A percentile compares a stretch with the other conserved stretches of the same genome.
phyloP scores from a whole-genome alignment of 2,113 vertebrate species.

The Hydrochoerus hydrochaeris region DNA sequence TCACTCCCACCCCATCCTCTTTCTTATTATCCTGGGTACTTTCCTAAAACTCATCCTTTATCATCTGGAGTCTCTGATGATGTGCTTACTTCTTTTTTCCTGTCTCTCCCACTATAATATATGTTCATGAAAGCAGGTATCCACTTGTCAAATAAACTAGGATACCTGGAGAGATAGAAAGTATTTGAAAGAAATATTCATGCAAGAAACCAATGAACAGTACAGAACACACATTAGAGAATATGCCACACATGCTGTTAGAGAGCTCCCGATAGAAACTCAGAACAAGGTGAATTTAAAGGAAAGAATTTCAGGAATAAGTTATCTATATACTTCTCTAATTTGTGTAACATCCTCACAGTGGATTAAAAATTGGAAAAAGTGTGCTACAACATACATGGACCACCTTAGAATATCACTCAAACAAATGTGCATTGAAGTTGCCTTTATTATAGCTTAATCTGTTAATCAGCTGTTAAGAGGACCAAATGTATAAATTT shows the following conservation, averaged over 20 bases:
- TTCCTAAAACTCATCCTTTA: neutral
- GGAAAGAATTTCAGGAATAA: neutral
- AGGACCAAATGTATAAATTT: conserved; percentile 20
- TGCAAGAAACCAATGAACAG: neutral
- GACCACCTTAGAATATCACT: neutral
- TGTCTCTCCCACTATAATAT: neutral
- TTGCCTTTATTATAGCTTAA: conserved; percentile 2
- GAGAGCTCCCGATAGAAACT: neutral
- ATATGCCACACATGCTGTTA: neutral
- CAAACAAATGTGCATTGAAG: neutral
- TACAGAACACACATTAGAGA: neutral
- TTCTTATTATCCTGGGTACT: neutral
- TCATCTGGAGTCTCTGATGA: neutral
- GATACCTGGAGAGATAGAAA: neutral
- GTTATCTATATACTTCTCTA: neutral
- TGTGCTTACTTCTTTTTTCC: neutral
- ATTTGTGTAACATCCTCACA: neutral
- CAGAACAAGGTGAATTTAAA: neutral
- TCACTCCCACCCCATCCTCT: neutral
- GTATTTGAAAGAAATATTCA: neutral
- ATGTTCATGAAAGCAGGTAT: neutral
- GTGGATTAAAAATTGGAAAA: conserved; percentile 10
- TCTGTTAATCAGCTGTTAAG: conserved; percentile 26
- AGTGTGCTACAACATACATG: neutral
- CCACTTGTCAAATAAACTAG: neutral